phyloP scores from a whole-genome alignment of 2,888 invertebrate species.

The Drosophila imparisetae region DNA sequence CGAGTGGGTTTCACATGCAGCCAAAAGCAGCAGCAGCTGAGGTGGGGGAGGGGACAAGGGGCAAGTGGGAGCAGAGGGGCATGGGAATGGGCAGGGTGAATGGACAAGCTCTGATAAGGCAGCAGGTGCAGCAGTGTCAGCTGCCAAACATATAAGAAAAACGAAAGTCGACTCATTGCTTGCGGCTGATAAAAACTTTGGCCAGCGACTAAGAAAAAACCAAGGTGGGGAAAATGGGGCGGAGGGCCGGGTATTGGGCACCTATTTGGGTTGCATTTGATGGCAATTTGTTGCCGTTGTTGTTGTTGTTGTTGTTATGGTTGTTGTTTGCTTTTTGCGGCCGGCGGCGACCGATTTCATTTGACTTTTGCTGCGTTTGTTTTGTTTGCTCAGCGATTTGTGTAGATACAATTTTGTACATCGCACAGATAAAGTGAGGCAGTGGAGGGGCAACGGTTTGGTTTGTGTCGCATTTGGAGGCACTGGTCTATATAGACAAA shows the following conservation, averaged over 20 bases:
- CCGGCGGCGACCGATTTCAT: conserved; percentile 56
- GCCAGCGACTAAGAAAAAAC: neutral
- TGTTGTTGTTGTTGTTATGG: conserved; percentile 6
- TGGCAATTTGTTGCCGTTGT: conserved; percentile 33
- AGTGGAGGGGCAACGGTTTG: neutral
- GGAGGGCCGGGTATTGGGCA: conserved; percentile 8
- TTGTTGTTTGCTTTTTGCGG: conserved; percentile 52
- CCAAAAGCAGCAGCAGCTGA: neutral
- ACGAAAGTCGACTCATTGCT: conserved; percentile 50
- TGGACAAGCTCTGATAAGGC: conserved; percentile 45
- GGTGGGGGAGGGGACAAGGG: neutral
- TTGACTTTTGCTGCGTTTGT: conserved; percentile 41
- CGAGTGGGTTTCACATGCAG: conserved; percentile 30
- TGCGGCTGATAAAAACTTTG: conserved; percentile 59
- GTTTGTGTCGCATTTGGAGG: conserved; percentile 1
- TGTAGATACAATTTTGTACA: conserved; percentile 50
- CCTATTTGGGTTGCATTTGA: conserved; percentile 50
- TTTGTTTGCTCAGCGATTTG: conserved; percentile 58
- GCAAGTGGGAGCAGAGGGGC: neutral
- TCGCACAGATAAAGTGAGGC: conserved; percentile 45
- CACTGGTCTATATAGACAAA: conserved; percentile 53
- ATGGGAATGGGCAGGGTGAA: neutral
- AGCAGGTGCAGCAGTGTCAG: conserved; percentile 39
- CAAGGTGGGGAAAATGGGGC: neutral
- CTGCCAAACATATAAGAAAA: conserved; percentile 44